Evolutionary conservation across 2,797 vertebrate species (phyloP).

Genomic region (Coregonus suidteri): DNA sequence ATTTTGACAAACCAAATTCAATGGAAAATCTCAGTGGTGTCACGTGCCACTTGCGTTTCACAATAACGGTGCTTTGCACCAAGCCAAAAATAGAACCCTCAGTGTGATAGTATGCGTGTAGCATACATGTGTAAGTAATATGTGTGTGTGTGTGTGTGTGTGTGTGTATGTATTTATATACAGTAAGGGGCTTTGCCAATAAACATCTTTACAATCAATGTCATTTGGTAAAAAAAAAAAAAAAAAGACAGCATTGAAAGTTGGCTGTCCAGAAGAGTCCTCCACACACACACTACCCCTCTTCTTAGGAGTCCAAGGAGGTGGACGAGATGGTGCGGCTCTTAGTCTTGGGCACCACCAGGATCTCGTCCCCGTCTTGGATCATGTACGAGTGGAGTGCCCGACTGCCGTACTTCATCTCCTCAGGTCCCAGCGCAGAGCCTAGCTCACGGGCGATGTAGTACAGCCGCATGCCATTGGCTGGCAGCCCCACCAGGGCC

Average conservation of each 20-base stretch:
- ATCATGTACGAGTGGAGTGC: conserved; percentile 94
- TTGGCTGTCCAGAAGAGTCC: conserved; percentile 30
- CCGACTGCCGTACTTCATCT: conserved; percentile 87
- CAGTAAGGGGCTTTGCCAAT: conserved; percentile 17
- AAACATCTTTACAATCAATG: conserved; percentile 51
- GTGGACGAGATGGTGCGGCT: conserved; percentile 59
- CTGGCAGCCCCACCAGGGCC: conserved; percentile 84
- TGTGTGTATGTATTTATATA: conserved; percentile 8
- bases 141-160: neutral
- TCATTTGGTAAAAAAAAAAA: conserved; percentile 7
- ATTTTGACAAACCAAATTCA: neutral
- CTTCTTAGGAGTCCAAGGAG: conserved; percentile 54
- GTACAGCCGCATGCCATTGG: conserved; percentile 88
- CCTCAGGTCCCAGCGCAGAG: conserved; percentile 84
- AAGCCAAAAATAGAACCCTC: neutral
- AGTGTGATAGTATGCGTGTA: no score
- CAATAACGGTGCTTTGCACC: neutral
- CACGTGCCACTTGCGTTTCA: no score
- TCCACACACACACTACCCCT: neutral
- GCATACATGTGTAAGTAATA: neutral
- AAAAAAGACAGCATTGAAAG: conserved; percentile 22
- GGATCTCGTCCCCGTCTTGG: conserved; percentile 93
- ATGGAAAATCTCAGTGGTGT: neutral
- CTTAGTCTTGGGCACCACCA: conserved; percentile 83
- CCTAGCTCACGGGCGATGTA: conserved; percentile 86